phyloP scores from a whole-genome alignment of 2,888 invertebrate genomes.

The Melanostoma scalare region DNA sequence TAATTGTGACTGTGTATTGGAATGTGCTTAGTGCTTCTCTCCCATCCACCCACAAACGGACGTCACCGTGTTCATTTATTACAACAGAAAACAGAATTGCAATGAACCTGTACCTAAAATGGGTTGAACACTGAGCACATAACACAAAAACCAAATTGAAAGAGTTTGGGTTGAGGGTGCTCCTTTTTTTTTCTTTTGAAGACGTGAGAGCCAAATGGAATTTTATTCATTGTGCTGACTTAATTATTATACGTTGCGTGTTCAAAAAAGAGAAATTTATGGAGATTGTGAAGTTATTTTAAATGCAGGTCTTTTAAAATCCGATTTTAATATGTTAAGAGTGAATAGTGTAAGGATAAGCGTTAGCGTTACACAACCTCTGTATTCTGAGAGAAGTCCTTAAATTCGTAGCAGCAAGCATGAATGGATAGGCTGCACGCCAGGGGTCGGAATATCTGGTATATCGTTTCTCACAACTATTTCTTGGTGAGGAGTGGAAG shows the following conservation, averaged over 20 bases:
- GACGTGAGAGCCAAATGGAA: slow-evolving; percentile 62
- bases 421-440: too few relatives aligned
- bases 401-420: too few relatives aligned
- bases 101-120: background rate
- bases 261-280: too few relatives aligned
- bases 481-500: too few relatives aligned
- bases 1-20: slow-evolving; percentile 57
- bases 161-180: background rate
- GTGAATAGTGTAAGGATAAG: too few relatives aligned
- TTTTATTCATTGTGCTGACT: slow-evolving; percentile 61
- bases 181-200: slow-evolving; percentile 46
- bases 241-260: slow-evolving; percentile 63
- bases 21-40: slow-evolving; percentile 29
- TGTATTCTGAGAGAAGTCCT: too few relatives aligned
- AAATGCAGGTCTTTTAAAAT: too few relatives aligned
- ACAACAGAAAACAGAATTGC: slow-evolving; percentile 39
- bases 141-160: slow-evolving; percentile 6
- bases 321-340: too few relatives aligned
- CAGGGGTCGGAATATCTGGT: too few relatives aligned
- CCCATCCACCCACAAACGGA: background rate
- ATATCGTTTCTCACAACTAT: too few relatives aligned
- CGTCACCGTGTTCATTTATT: slow-evolving; percentile 26
- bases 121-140: slow-evolving; percentile 3
- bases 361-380: too few relatives aligned
- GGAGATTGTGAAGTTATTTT: too few relatives aligned